phyloP scores from a whole-genome alignment of 1,140 invertebrate genomes.

The Muscidifurax raptorellus region DNA sequence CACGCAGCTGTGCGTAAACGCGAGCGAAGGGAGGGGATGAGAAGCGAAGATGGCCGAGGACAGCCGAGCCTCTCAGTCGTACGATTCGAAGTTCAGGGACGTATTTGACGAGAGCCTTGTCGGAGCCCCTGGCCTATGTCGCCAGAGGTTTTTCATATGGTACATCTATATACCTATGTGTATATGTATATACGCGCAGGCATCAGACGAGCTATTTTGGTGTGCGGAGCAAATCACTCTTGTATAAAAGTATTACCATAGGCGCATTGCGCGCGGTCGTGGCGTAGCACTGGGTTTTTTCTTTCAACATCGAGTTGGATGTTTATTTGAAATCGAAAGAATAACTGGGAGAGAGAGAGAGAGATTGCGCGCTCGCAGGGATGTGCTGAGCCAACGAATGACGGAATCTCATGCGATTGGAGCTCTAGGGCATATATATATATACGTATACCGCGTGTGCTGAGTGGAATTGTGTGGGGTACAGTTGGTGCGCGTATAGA shows the following conservation, averaged over 20 bases:
- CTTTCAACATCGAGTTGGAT: neutral
- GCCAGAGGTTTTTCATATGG: neutral
- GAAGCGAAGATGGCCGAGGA: slow-evolving; percentile 1
- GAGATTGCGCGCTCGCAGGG: too few species aligned
- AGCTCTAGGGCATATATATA: too few species aligned
- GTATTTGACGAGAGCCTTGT: neutral
- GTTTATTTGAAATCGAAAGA: neutral
- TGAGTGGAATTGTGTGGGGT: too few species aligned
- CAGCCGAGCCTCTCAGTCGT: neutral
- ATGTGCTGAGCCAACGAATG: too few species aligned
- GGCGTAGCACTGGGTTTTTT: neutral
- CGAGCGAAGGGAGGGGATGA: neutral
- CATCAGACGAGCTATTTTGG: neutral
- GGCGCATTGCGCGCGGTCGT: too few species aligned
- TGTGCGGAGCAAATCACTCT: neutral
- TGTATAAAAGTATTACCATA: too few species aligned
- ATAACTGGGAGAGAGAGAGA: neutral
- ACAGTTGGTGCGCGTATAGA: too few species aligned
- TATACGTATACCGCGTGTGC: too few species aligned
- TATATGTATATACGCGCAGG: neutral
- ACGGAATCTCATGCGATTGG: too few species aligned
- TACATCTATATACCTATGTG: neutral
- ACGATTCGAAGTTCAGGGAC: slow-evolving; percentile 30
- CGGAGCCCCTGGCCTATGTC: neutral
- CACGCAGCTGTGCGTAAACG: neutral